phyloP scores from a whole-genome alignment of 2,113 vertebrate genomes.

The Macquaria ambigua region DNA sequence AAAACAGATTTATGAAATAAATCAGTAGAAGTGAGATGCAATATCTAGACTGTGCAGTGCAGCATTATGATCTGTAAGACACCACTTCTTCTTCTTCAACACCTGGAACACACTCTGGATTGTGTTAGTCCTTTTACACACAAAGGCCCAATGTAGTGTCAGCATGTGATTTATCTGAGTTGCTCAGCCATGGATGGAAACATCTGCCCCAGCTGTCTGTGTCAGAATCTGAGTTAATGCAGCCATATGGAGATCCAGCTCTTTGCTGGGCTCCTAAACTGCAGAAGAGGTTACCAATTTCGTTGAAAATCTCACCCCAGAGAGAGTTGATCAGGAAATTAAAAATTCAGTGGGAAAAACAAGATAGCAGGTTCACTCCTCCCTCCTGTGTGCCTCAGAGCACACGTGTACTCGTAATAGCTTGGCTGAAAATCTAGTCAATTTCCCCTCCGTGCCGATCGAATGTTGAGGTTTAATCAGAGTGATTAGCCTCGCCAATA shows the following conservation, averaged over 20 bases:
- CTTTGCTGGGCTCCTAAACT: slow-evolving; percentile 1
- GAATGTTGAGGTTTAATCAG: slow-evolving; percentile 70
- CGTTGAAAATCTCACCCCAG: slow-evolving; percentile 34
- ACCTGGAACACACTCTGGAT: slow-evolving; percentile 17
- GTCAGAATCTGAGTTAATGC: slow-evolving; percentile 36
- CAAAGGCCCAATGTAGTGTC: slow-evolving; percentile 3
- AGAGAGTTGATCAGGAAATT: slow-evolving; percentile 69
- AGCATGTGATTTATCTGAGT: slow-evolving; percentile 48
- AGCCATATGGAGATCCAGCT: slow-evolving; percentile 50
- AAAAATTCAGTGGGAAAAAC: slow-evolving; percentile 59
- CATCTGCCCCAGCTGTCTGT: slow-evolving; percentile 64
- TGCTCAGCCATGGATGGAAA: slow-evolving; percentile 50
- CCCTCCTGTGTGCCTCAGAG: not conserved
- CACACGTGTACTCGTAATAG: slow-evolving; percentile 3
- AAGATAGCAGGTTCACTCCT: slow-evolving; percentile 49
- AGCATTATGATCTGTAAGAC: not conserved
- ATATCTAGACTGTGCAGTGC: not conserved
- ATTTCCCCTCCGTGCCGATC: slow-evolving; percentile 47
- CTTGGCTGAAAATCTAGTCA: slow-evolving; percentile 28
- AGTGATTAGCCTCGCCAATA: slow-evolving; percentile 70
- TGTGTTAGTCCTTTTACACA: slow-evolving; percentile 11
- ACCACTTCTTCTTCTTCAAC: too few species aligned
- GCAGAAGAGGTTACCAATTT: slow-evolving; percentile 32
- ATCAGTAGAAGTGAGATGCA: not conserved
- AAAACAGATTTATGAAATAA: not conserved